phyloP scores from a whole-genome alignment of 2,888 invertebrate species.

The Hydropsyche betteni region DNA sequence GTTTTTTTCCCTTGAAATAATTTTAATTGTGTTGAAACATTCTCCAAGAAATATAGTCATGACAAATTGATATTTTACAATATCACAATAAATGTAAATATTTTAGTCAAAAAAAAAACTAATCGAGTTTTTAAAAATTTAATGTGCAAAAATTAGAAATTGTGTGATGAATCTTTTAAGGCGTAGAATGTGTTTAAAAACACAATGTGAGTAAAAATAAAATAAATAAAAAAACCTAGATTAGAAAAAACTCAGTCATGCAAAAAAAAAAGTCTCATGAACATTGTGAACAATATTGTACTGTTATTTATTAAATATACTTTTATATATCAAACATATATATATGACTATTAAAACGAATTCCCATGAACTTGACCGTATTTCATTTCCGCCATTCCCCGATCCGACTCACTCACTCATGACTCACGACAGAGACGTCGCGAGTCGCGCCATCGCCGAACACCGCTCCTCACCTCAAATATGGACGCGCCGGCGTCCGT shows the following conservation, averaged over 20 bases:
- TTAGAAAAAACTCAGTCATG: constrained; percentile 3
- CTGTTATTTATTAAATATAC: constrained; percentile 32
- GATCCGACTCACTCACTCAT: too few relatives aligned
- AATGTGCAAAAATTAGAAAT: not conserved
- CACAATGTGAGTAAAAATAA: not conserved
- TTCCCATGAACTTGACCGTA: too few relatives aligned
- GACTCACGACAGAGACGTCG: too few relatives aligned
- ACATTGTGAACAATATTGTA: constrained; percentile 24
- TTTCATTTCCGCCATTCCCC: too few relatives aligned
- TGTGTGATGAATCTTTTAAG: not conserved
- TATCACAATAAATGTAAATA: constrained; percentile 24
- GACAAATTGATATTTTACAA: constrained; percentile 19
- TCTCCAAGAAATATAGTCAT: constrained; percentile 15
- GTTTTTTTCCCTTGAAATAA: constrained; percentile 7
- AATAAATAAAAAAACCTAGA: not conserved
- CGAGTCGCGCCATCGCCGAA: too few relatives aligned
- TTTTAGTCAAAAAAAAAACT: constrained; percentile 18
- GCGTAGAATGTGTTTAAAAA: not conserved
- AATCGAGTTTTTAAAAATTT: not conserved
- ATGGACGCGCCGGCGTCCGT: too few relatives aligned
- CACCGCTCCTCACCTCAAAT: too few relatives aligned
- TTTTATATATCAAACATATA: constrained; percentile 9
- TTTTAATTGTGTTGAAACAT: constrained; percentile 25
- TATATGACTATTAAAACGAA: too few relatives aligned
- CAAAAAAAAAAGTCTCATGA: not conserved